A percentile compares a stretch with the other conserved stretches of the same genome.
Conservation (phyloP, 2,888 invertebrate genomes). For the Amphipyra tragopoginis region DNA sequence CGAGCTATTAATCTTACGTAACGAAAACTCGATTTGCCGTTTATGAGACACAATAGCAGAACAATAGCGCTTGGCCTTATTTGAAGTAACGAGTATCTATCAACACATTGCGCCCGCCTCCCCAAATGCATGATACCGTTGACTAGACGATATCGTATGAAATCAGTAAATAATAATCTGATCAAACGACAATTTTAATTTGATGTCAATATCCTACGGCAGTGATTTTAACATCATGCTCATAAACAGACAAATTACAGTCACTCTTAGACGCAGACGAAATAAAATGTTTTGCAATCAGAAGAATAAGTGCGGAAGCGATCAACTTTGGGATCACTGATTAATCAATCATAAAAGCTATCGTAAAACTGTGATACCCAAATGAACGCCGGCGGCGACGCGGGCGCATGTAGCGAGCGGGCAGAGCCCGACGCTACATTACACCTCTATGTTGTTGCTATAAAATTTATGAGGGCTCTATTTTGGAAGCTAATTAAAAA, state of each 20-base stretch:
- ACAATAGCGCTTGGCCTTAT: slow-evolving; percentile 60
- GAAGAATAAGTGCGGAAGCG: slow-evolving; percentile 81
- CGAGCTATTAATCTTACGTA: slow-evolving; percentile 59
- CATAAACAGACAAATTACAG: slow-evolving; percentile 60
- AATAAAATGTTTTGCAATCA: slow-evolving; percentile 76
- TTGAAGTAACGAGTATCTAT: slow-evolving; percentile 56
- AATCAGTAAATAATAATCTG: slow-evolving; percentile 46
- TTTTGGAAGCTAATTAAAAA: slow-evolving; percentile 87
- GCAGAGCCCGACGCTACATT: slow-evolving; percentile 68
- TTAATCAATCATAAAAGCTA: slow-evolving; percentile 83
- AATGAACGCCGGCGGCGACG: slow-evolving; percentile 74
- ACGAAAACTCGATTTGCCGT: slow-evolving; percentile 59
- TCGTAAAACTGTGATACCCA: slow-evolving; percentile 75
- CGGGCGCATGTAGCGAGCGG: slow-evolving; percentile 53
- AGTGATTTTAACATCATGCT: slow-evolving; percentile 51
- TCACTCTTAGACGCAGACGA: slow-evolving; percentile 49
- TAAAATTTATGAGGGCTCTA: slow-evolving; percentile 87
- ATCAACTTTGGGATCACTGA: slow-evolving; percentile 78
- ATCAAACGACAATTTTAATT: slow-evolving; percentile 45
- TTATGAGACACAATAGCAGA: slow-evolving; percentile 61
- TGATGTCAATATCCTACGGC: slow-evolving; percentile 51
- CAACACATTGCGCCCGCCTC: slow-evolving; percentile 53
- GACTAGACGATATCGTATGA: slow-evolving; percentile 31
- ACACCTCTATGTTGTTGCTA: slow-evolving; percentile 79
- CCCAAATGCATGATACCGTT: slow-evolving; percentile 34